Evolutionary conservation across 2,888 invertebrate genomes (phyloP).

Genomic region (Listrodromus nycthemerus): DNA sequence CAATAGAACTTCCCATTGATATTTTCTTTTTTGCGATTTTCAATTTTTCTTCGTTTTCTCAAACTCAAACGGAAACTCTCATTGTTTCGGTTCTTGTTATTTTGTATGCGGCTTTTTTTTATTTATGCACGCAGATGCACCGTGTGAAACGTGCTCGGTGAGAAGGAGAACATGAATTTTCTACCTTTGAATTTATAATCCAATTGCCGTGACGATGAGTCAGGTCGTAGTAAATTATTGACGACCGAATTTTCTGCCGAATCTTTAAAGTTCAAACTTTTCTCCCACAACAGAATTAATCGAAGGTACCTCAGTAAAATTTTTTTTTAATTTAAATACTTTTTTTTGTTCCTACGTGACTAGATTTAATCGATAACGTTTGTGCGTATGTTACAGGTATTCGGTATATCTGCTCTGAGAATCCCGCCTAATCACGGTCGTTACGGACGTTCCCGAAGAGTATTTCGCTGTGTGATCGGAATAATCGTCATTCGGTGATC

Average conservation of each 20-base stretch:
- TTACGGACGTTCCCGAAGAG: conserved; percentile 42
- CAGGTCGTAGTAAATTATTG: not conserved
- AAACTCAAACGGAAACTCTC: not conserved
- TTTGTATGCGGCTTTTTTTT: conserved; percentile 35
- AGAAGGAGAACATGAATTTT: conserved; percentile 59
- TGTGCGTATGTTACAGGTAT: conserved; percentile 10
- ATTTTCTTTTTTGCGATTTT: not conserved
- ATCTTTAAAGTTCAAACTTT: not conserved
- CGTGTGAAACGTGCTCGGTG: conserved; percentile 57
- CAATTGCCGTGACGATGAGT: conserved; percentile 43
- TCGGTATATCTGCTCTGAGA: conserved; percentile 40
- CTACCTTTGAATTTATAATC: conserved; percentile 62
- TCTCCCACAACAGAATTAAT: conserved; percentile 26
- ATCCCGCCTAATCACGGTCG: conserved; percentile 57
- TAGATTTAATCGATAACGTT: conserved; percentile 9
- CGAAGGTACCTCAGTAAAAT: not conserved
- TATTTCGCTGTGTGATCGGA: conserved; percentile 64
- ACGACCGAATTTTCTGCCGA: not conserved
- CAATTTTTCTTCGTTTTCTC: not conserved
- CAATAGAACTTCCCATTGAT: conserved; percentile 14
- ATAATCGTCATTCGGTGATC: conserved; percentile 63
- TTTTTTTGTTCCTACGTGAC: not conserved
- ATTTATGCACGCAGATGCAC: too few species aligned
- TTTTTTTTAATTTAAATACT: not conserved
- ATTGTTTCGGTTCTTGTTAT: not conserved